Percentiles rank a stretch among this genome's conserved stretches.
Evolutionary conservation across 2,113 vertebrate species (phyloP).

Genomic region (Rattus rattus): DNA sequence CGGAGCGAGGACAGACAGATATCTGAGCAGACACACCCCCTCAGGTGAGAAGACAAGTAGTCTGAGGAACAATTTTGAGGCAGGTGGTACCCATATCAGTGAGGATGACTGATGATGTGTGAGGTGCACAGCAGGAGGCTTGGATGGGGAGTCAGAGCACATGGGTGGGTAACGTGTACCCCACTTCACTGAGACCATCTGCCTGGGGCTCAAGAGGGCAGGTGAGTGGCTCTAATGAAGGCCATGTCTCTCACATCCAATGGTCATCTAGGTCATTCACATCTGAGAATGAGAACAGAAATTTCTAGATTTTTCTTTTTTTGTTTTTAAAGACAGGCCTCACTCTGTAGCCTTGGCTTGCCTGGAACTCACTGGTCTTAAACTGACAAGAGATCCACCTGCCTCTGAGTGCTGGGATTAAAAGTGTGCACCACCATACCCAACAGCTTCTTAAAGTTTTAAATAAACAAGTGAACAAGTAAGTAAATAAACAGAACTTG

Average conservation of each 20-base stretch:
- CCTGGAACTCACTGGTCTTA: not conserved
- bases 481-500: not conserved
- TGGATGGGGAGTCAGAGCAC: not conserved
- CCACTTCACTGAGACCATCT: constrained; percentile 9
- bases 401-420: not conserved
- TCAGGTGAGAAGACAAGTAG: not conserved
- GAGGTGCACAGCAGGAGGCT: not conserved
- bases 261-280: not conserved
- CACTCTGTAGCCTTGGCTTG: not conserved
- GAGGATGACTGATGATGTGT: not conserved
- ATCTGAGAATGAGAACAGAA: not conserved
- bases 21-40: not conserved
- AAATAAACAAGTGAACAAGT: not conserved
- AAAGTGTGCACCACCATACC: not conserved
- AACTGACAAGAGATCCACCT: not conserved
- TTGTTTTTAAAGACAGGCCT: not conserved
- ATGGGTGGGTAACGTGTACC: not conserved
- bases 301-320: not conserved
- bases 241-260: not conserved
- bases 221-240: not conserved
- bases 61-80: not conserved
- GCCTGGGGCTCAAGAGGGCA: constrained; percentile 12
- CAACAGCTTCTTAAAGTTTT: not conserved
- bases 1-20: not conserved
- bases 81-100: not conserved